Conservation (phyloP, 2,113 vertebrate genomes). For the Hydropotes inermis region DNA sequence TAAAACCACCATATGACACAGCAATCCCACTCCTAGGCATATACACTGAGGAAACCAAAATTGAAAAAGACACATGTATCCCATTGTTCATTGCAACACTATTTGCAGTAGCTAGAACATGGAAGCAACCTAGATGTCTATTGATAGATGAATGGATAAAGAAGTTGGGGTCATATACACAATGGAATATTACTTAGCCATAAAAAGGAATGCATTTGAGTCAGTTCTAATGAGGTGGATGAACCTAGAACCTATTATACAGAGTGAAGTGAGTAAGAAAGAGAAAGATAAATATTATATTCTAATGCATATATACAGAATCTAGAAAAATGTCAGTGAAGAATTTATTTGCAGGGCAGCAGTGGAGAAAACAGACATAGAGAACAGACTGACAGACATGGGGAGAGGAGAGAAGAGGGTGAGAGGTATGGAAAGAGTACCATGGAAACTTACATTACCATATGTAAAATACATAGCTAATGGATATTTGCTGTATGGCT, state of each 20-base stretch:
- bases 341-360: background rate
- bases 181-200: background rate
- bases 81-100: background rate
- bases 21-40: background rate
- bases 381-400: background rate
- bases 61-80: background rate
- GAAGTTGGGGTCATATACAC: background rate
- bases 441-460: background rate
- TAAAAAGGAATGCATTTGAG: background rate
- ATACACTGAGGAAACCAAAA: background rate
- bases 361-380: background rate
- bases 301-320: background rate
- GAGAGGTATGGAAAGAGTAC: background rate
- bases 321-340: background rate
- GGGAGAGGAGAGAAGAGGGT: background rate
- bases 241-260: background rate
- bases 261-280: background rate
- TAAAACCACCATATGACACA: background rate
- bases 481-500: background rate
- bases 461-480: background rate
- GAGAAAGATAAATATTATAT: background rate
- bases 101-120: background rate
- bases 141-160: background rate
- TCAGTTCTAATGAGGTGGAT: background rate
- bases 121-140: background rate